Conservation (phyloP, 1,140 invertebrate genomes). For the Caenorhabditis tropicalis region DNA sequence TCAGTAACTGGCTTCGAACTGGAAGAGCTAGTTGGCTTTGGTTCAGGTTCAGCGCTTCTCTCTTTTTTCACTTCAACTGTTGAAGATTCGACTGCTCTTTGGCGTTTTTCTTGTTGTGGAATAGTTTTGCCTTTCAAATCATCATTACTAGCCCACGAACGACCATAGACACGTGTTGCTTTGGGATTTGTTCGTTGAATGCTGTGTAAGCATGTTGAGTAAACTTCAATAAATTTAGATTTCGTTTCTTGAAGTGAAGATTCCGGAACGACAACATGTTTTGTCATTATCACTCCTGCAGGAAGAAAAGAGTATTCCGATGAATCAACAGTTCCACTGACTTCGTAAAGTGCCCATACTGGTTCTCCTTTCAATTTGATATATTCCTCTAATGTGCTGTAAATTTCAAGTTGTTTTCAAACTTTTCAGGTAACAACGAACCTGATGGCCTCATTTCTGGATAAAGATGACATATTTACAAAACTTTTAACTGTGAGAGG, state of each 20-base stretch:
- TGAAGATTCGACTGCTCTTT: not conserved
- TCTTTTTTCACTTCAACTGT: not conserved
- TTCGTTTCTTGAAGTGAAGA: not conserved
- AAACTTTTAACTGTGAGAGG: not conserved
- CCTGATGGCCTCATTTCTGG: not conserved
- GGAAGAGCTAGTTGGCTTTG: not conserved
- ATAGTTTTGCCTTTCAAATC: not conserved
- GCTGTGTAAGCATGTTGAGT: slow-evolving; percentile 5
- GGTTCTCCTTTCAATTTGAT: not conserved
- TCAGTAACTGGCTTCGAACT: not conserved
- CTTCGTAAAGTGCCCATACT: slow-evolving; percentile 9
- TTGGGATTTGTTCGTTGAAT: slow-evolving; percentile 1
- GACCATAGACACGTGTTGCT: slow-evolving; percentile 12
- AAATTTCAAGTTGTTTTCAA: not conserved
- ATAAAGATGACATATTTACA: not conserved
- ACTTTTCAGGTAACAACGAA: not conserved
- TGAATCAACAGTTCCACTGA: slow-evolving; percentile 25
- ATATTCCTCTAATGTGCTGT: not conserved
- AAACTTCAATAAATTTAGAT: not conserved
- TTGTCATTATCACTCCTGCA: not conserved
- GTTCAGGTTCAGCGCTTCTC: slow-evolving; percentile 6
- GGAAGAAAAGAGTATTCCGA: not conserved
- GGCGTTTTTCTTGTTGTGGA: not conserved
- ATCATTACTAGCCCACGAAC: slow-evolving; percentile 3
- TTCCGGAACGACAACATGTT: not conserved